Conservation (phyloP, 1,140 invertebrate genomes). For the Drosophila virilis region DNA sequence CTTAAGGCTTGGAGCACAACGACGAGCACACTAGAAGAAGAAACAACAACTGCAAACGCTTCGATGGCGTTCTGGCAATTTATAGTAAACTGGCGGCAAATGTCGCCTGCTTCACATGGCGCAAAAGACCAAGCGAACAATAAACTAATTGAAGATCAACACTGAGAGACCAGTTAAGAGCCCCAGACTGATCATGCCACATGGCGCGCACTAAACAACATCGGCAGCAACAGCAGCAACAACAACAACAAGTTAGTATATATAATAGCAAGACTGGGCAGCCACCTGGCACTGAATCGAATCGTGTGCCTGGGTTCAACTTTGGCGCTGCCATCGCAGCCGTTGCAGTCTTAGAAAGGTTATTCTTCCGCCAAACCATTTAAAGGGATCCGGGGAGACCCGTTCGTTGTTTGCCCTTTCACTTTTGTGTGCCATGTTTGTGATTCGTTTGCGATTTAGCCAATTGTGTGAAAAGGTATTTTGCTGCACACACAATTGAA, state of each 20-base stretch:
- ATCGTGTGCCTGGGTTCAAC: constrained; percentile 66
- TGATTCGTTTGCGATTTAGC: constrained; percentile 19
- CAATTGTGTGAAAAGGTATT: constrained; percentile 73
- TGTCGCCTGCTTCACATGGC: constrained; percentile 82
- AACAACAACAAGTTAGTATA: constrained; percentile 9
- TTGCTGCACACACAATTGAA: constrained; percentile 68
- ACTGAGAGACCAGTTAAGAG: constrained; percentile 27
- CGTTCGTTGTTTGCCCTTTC: constrained; percentile 65
- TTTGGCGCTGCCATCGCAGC: constrained; percentile 31
- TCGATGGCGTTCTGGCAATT: constrained; percentile 69
- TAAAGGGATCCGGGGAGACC: constrained; percentile 63
- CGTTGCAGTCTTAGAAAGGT: constrained; percentile 79
- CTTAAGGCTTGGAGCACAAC: constrained; percentile 37
- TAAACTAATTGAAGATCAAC: constrained; percentile 80
- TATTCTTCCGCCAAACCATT: constrained; percentile 81
- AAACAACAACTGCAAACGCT: constrained; percentile 75
- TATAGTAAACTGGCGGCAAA: constrained; percentile 73
- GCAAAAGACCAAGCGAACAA: constrained; percentile 61
- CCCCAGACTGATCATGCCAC: constrained; percentile 65
- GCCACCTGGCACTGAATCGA: constrained; percentile 71
- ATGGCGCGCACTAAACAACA: constrained; percentile 53
- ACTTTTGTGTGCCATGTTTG: constrained; percentile 55
- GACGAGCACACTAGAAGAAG: constrained; percentile 57
- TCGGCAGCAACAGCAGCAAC: background rate
- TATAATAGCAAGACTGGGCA: constrained; percentile 17